A percentile compares a stretch with the other conserved stretches of the same genome.
phyloP scores from a whole-genome alignment of 2,888 invertebrate species.

The Drosophila melanosoma region DNA sequence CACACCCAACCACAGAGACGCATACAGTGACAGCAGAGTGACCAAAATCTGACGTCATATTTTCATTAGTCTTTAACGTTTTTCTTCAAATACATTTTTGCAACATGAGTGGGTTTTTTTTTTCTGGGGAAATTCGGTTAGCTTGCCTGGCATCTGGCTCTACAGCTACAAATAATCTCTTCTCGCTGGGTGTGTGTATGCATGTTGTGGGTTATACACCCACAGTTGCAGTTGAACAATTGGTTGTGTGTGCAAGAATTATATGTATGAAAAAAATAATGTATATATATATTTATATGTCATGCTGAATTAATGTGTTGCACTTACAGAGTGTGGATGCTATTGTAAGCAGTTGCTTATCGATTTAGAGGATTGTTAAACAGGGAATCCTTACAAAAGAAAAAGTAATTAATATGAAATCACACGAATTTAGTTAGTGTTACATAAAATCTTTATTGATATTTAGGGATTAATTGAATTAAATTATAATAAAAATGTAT shows the following conservation, averaged over 20 bases:
- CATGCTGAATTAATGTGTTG: constrained; percentile 29
- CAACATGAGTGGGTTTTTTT: constrained; percentile 78
- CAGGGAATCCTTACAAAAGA: not conserved
- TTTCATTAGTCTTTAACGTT: constrained; percentile 60
- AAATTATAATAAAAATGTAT: too few species aligned
- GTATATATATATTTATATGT: constrained; percentile 25
- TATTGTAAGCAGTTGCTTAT: constrained; percentile 16
- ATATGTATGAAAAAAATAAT: constrained; percentile 9
- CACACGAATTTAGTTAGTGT: not conserved
- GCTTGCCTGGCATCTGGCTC: constrained; percentile 51
- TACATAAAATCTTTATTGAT: not conserved
- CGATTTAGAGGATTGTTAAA: not conserved
- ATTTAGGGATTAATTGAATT: not conserved
- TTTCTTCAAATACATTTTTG: constrained; percentile 61
- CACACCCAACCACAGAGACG: constrained; percentile 11
- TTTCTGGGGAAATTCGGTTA: constrained; percentile 73
- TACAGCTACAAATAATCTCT: constrained; percentile 12
- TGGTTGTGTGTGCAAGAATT: not conserved
- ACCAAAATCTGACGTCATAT: constrained; percentile 76
- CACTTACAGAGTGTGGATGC: constrained; percentile 18
- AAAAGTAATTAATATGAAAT: not conserved
- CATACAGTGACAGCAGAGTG: constrained; percentile 26
- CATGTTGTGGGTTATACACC: constrained; percentile 22
- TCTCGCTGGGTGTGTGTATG: constrained; percentile 7
- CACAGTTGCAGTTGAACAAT: constrained; percentile 12